Percentiles rank a stretch among this genome's conserved stretches.
phyloP scores from a whole-genome alignment of 92 coral and sea anemone species.

The Phenganax stokvisi region DNA sequence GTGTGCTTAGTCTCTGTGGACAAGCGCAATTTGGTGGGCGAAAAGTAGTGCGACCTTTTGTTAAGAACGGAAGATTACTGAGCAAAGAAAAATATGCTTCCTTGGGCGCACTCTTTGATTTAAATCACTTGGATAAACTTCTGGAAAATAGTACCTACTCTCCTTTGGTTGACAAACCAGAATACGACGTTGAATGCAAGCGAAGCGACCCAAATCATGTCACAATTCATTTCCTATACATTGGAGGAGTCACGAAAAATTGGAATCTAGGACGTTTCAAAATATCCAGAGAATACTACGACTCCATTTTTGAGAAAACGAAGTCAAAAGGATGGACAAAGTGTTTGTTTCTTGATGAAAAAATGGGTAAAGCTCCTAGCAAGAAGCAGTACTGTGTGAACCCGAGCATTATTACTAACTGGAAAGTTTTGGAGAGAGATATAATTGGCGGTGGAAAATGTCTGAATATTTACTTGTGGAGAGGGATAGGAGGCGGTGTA shows the following conservation, averaged over 20 bases:
- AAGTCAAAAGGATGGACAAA: not conserved
- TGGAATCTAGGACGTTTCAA: not conserved
- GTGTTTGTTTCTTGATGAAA: not conserved
- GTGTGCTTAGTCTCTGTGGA: conserved; percentile 8
- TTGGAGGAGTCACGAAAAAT: not conserved
- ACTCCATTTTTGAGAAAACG: not conserved
- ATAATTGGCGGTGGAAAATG: not conserved
- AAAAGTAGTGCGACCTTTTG: not conserved
- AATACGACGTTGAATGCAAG: not conserved
- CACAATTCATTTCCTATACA: not conserved
- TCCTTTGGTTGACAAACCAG: not conserved
- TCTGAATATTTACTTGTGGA: not conserved
- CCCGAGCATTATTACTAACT: not conserved
- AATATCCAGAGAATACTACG: not conserved
- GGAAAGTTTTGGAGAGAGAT: conserved; percentile 1
- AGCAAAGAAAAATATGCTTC: not conserved
- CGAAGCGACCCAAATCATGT: not conserved
- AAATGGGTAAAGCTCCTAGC: not conserved
- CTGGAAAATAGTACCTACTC: not conserved
- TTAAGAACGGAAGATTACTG: not conserved
- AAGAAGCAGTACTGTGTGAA: not conserved
- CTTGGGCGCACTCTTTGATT: not conserved
- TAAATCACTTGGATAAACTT: not conserved
- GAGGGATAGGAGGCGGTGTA: not conserved
- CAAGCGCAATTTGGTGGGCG: not conserved